phyloP scores from a whole-genome alignment of 1,140 invertebrate species.

The Aphis craccivora region DNA sequence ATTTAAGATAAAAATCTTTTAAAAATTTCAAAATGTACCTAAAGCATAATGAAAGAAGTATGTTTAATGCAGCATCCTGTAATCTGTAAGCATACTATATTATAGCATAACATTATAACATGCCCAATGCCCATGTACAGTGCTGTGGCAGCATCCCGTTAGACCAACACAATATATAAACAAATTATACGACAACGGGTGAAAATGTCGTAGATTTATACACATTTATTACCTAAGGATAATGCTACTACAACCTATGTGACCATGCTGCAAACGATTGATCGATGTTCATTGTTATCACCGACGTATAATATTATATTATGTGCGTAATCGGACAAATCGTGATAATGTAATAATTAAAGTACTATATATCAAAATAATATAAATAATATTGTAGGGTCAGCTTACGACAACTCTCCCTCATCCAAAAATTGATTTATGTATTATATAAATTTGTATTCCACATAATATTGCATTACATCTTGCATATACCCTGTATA shows the following conservation, averaged over 20 bases:
- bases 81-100: not conserved
- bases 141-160: not conserved
- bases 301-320: not conserved
- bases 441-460: not conserved
- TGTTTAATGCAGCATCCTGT: not conserved
- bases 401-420: not conserved
- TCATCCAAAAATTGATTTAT: not conserved
- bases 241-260: not conserved
- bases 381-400: not conserved
- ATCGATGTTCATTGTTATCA: conserved; percentile 4
- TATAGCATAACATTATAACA: not conserved
- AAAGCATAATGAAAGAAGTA: not conserved
- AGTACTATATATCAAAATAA: not conserved
- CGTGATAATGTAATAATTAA: not conserved
- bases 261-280: not conserved
- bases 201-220: not conserved
- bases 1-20: not conserved
- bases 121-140: not conserved
- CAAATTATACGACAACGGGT: not conserved
- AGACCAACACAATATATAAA: not conserved
- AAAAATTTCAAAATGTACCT: not conserved
- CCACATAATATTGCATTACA: not conserved
- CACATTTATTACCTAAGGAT: not conserved
- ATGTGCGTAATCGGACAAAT: not conserved
- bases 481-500: not conserved